These are phyloP conservation scores for Henricia sp. DNA, from an alignment of 53 echinoderm and acorn worm genomes.

Conservation along the genomic window DNA sequence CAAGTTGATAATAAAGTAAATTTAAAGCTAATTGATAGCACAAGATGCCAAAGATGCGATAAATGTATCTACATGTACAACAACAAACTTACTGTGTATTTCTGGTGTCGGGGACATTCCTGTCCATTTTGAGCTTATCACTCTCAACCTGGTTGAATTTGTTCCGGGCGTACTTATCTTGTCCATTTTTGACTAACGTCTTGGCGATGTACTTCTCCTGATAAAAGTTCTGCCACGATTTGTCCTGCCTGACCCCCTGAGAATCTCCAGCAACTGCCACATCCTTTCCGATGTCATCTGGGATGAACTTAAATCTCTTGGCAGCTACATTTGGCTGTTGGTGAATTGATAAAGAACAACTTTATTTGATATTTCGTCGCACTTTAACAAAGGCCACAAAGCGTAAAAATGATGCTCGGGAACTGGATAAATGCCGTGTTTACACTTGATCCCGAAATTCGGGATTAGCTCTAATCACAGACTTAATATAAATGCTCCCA, in stretches of 20 bases:
- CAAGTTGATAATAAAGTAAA: too few species aligned
- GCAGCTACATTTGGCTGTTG: conserved; percentile 10
- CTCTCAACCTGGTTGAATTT: conserved; percentile 98
- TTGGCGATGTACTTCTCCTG: conserved; percentile 78
- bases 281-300: conserved; percentile 26
- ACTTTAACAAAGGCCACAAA: too few species aligned
- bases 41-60: too few species aligned
- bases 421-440: too few species aligned
- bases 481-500: too few species aligned
- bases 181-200: conserved; percentile 83
- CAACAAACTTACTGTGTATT: conserved; percentile 95
- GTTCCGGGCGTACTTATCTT: conserved; percentile 90
- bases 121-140: conserved; percentile 86
- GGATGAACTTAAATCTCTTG: conserved; percentile 42
- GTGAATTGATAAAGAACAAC: too few species aligned
- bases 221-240: conserved; percentile 86
- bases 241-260: conserved; percentile 52
- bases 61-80: too few species aligned
- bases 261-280: background rate
- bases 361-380: too few species aligned
- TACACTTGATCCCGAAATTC: too few species aligned
- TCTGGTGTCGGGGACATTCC: conserved; percentile 90
- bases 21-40: too few species aligned
- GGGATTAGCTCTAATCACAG: too few species aligned
- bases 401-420: too few species aligned